Base-by-base conservation (phyloP, 2,797 vertebrate genomes). In the Pseudomugil tenellus region DNA sequence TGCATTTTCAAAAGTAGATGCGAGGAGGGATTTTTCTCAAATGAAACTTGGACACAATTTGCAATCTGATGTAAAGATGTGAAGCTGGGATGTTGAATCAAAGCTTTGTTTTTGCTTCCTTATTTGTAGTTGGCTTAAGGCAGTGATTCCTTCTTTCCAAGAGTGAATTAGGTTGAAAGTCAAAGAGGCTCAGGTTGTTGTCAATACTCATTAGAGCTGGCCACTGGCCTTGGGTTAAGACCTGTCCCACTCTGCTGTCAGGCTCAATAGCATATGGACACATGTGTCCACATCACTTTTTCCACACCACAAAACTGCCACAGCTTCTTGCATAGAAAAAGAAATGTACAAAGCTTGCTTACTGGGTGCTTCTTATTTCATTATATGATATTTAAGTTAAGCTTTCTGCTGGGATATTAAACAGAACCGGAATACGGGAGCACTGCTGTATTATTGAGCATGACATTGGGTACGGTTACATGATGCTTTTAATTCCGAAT, bases 131-230 rank as follows among this genome's bases (percentile, higher is more conserved):
- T 83, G 78, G 76, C 86, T 85, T 80, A 74, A 72, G 83, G 85
- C 87, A 91, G 81, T 65, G 76, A 89, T 87, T 83, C 77, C 80
- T 70, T 84, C 66, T 86, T 66, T 87, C 83, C 74, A 84, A 81
- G 77, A 89, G 81, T 85, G 90, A 91, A 92, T 91, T 89, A 89
- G 87, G 80, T 84, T 89, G 81, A 90, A 92, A 92, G 90, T 88
- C 85, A 92, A 81, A 89, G 81, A 82, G 86, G 89, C 91, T 92
- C 91, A 92, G 88, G 82, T 84, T 89, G 84, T 83, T 91, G 92
- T 94, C 90, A 89, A 92, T 91, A 90, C 82, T 88, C 83, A 90
- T 92, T 91, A 93, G 87, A 84, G 82, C 69, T 87, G 65, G 64
- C 83, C 70, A 67, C 73, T 79, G 81, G 85, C 87, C 80, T 74